These are phyloP conservation scores for Sericinus montela DNA, from an alignment of 2,888 invertebrate genomes.

Conservation along the genomic window DNA sequence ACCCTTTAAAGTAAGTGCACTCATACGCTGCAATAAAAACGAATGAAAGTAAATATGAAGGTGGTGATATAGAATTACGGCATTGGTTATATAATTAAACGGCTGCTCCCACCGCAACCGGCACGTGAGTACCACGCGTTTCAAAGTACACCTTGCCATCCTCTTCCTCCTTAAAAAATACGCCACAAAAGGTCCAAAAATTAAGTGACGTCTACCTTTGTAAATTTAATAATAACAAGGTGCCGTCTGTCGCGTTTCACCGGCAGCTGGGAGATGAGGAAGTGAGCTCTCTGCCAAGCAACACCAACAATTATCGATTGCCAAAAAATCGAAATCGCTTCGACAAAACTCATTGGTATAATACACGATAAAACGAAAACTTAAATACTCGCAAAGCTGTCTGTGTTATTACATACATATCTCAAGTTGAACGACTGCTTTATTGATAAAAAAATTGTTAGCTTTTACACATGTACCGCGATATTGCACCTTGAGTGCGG, in stretches of 20 bases:
- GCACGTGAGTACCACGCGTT: conserved; percentile 39
- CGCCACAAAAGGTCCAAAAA: conserved; percentile 49
- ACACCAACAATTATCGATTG: conserved; percentile 51
- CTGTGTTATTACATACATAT: conserved; percentile 42
- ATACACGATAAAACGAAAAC: conserved; percentile 25
- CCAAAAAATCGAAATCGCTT: conserved; percentile 52
- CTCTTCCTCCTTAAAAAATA: conserved; percentile 40
- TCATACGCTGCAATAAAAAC: background rate
- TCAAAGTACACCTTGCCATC: conserved; percentile 26
- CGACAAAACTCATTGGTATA: conserved; percentile 32
- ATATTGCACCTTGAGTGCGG: conserved; percentile 36
- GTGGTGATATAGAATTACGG: conserved; percentile 1
- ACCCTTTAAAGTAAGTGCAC: background rate
- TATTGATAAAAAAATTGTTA: conserved; percentile 47
- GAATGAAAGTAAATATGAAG: conserved; percentile 8
- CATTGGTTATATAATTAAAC: conserved; percentile 11
- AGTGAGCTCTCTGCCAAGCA: conserved; percentile 44
- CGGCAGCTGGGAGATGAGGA: conserved; percentile 67
- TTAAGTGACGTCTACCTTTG: conserved; percentile 33
- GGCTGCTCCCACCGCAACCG: conserved; percentile 9
- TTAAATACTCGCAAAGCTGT: conserved; percentile 29
- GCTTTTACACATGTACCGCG: conserved; percentile 34
- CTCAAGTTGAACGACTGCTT: conserved; percentile 53
- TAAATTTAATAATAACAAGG: conserved; percentile 66
- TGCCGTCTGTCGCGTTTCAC: conserved; percentile 56